Conservation (phyloP, 2,113 vertebrate species). For the Burhinus bistriatus region DNA sequence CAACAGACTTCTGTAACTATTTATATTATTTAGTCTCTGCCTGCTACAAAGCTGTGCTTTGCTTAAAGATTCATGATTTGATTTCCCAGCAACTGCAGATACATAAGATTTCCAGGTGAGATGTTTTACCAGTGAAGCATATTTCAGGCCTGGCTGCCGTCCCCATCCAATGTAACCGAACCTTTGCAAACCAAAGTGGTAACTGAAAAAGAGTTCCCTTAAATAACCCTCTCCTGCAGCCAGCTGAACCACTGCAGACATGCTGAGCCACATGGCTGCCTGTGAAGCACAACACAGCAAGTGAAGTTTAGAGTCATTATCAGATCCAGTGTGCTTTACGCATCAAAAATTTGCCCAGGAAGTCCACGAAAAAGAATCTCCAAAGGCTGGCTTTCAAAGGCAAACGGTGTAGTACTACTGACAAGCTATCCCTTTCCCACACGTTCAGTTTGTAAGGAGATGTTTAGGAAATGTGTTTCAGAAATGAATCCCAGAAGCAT, state of each 20-base stretch:
- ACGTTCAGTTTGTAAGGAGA: neutral
- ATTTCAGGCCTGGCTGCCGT: neutral
- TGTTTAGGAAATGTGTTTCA: neutral
- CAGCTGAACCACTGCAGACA: neutral
- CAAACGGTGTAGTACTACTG: neutral
- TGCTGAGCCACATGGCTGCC: neutral
- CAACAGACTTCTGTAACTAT: neutral
- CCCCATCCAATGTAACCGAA: neutral
- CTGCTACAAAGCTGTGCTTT: neutral
- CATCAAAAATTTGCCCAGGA: neutral
- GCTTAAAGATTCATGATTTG: neutral
- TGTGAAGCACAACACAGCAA: neutral
- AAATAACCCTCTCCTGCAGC: neutral
- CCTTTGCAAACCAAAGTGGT: neutral
- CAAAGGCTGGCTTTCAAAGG: neutral
- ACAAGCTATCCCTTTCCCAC: neutral
- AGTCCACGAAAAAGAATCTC: neutral
- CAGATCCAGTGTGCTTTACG: neutral
- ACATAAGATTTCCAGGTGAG: neutral
- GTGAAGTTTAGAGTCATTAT: neutral
- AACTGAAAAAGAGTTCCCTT: neutral
- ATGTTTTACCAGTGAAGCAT: neutral
- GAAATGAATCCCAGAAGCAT: neutral
- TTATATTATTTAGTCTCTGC: neutral
- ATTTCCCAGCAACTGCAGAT: neutral